phyloP scores from a whole-genome alignment of 1,140 invertebrate genomes.

The Apis florea region DNA sequence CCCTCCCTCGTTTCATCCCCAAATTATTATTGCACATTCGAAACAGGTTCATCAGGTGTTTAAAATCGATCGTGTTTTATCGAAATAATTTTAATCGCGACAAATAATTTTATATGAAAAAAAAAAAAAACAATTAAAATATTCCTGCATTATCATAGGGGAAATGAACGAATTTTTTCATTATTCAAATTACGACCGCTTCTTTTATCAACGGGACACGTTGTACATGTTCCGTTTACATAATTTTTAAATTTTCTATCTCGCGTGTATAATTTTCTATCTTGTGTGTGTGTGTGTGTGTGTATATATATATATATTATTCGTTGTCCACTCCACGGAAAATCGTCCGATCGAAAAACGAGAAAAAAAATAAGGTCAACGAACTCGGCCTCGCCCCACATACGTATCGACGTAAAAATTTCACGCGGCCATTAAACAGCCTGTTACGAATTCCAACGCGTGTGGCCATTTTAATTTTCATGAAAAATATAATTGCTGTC shows the following conservation, averaged over 20 bases:
- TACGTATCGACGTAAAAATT: neutral
- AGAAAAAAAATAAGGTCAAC: neutral
- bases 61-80: neutral
- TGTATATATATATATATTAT: neutral
- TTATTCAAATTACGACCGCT: no score
- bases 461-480: conserved; percentile 37
- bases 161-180: no score
- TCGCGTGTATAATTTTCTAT: no score
- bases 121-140: no score
- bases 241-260: no score
- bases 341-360: neutral
- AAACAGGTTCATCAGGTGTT: neutral
- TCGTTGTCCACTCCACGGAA: neutral
- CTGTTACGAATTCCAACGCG: conserved; percentile 21
- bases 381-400: neutral
- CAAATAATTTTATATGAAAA: neutral
- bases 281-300: no score
- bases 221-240: no score
- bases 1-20: no score
- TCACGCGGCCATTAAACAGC: conserved; percentile 24
- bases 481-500: conserved; percentile 39
- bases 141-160: no score
- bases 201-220: no score
- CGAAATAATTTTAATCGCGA: neutral
- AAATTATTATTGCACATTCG: neutral